phyloP scores from a whole-genome alignment of 2,797 vertebrate genomes.

The Leptodactylus fallax region DNA sequence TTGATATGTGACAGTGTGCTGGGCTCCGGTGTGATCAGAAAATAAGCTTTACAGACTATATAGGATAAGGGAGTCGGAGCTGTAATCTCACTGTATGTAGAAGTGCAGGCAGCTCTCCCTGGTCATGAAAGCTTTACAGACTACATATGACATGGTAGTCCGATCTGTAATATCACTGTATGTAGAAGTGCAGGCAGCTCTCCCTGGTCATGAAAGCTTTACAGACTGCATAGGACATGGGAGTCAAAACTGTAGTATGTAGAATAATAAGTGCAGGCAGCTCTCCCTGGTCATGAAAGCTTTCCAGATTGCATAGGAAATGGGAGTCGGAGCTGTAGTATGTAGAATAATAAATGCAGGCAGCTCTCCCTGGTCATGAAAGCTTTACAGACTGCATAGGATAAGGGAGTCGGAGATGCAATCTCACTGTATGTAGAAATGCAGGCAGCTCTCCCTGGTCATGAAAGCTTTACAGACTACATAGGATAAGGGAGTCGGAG shows the following conservation, averaged over 20 bases:
- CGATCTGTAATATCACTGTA: neutral
- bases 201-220: neutral
- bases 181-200: neutral
- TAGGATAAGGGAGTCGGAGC: neutral
- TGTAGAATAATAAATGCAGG: neutral
- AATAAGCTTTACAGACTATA: neutral
- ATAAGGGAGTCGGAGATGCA: too few species aligned
- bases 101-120: neutral
- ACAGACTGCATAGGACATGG: too few species aligned
- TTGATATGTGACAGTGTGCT: neutral
- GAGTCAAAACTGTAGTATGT: neutral
- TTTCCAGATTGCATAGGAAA: too few species aligned
- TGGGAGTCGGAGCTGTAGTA: neutral
- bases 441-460: neutral
- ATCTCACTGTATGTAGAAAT: neutral
- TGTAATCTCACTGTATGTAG: neutral
- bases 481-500: neutral
- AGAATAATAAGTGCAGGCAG: neutral
- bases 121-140: constrained; percentile 71
- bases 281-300: neutral
- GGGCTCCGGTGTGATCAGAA: too few species aligned
- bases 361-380: neutral
- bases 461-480: neutral
- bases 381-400: neutral
- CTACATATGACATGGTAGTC: neutral